These are phyloP conservation scores for Eurypyga helias DNA, from an alignment of 2,113 vertebrate species.

Conservation along the genomic window DNA sequence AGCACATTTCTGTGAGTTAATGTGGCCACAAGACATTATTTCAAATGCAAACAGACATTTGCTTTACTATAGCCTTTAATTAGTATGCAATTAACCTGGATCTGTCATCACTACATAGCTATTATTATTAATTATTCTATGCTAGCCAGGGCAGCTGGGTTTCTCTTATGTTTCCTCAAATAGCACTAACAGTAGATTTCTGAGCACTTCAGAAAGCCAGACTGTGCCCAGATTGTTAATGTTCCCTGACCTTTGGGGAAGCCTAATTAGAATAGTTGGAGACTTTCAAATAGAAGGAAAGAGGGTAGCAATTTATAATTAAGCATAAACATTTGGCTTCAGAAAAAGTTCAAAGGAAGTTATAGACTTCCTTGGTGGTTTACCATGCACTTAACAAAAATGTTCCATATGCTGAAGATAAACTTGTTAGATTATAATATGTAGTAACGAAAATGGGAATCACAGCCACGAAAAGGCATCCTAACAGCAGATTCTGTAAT, in stretches of 20 bases:
- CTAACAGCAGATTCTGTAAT: not conserved
- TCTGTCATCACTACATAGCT: conserved; percentile 46
- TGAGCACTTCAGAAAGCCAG: not conserved
- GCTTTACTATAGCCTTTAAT: conserved; percentile 50
- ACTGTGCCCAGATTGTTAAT: conserved; percentile 11
- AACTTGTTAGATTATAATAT: not conserved
- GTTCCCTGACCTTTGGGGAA: conserved; percentile 37
- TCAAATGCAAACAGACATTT: conserved; percentile 59
- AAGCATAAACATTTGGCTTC: not conserved
- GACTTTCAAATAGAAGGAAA: conserved; percentile 13
- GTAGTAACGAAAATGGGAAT: not conserved
- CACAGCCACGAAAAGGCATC: not conserved
- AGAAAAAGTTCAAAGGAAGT: not conserved
- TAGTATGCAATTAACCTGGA: conserved; percentile 66
- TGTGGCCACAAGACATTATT: conserved; percentile 15
- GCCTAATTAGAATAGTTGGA: conserved; percentile 19
- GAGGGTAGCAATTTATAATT: conserved; percentile 26
- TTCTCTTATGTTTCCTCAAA: conserved; percentile 37
- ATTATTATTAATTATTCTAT: conserved; percentile 60
- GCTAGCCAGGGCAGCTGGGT: conserved; percentile 21
- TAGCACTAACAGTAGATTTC: conserved; percentile 2
- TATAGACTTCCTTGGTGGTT: not conserved
- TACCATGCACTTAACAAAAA: not conserved
- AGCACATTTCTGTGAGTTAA: not conserved
- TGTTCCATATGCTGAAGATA: not conserved